phyloP scores from a whole-genome alignment of 1,140 invertebrate genomes.

The Plodia interpunctella region DNA sequence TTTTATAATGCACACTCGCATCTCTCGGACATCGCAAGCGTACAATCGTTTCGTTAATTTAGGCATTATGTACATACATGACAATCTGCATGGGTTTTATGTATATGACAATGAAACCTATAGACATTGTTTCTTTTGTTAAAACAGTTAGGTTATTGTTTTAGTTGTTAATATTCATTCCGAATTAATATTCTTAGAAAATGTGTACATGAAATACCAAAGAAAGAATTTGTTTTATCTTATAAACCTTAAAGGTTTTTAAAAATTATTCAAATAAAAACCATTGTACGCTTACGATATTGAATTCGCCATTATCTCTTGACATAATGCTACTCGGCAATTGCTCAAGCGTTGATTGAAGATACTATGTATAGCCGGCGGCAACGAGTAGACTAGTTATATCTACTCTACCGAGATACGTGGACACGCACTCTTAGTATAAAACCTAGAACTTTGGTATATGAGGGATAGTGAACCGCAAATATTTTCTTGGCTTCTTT shows the following conservation, averaged over 20 bases:
- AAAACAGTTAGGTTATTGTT: not conserved
- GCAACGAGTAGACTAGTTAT: not conserved
- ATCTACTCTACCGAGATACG: not conserved
- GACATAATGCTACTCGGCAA: constrained; percentile 40
- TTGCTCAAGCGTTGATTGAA: constrained; percentile 66
- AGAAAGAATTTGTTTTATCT: not conserved
- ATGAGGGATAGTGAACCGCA: too few relatives aligned
- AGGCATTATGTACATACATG: not conserved
- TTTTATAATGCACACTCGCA: constrained; percentile 13
- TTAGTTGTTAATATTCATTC: not conserved
- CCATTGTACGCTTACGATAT: constrained; percentile 9
- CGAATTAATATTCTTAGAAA: not conserved
- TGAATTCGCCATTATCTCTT: constrained; percentile 19
- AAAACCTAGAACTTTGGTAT: too few relatives aligned
- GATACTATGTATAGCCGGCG: constrained; percentile 13
- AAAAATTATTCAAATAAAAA: constrained; percentile 30
- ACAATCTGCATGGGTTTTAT: not conserved
- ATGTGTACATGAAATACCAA: not conserved
- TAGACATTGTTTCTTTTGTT: not conserved
- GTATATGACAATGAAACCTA: not conserved
- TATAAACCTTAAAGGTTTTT: constrained; percentile 11
- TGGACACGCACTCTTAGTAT: not conserved
- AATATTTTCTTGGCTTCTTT: too few relatives aligned
- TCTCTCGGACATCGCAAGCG: not conserved
- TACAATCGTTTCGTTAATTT: not conserved